Base-by-base conservation (phyloP, 2,113 vertebrate species). In the Menura novaehollandiae region DNA sequence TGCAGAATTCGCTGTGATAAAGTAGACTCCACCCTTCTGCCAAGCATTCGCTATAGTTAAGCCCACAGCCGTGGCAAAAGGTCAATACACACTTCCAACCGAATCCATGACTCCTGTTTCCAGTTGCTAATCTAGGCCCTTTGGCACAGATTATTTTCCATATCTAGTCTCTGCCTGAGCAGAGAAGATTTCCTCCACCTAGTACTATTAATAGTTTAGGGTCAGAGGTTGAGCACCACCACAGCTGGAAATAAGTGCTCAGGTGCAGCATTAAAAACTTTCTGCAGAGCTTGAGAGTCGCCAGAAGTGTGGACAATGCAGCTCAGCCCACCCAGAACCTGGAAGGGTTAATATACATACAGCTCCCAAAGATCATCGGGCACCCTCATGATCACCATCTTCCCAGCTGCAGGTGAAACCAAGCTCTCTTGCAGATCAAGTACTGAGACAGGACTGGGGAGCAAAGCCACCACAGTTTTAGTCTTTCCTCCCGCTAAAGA, bases 361-460 rank as follows among this genome's bases (percentile, higher is more conserved):
- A 87, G 47, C 27, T 62, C 64, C 37, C 28, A 6, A 47, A 64
- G 20, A 28, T 15, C 47, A 41, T 1, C 37, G 33, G 21, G 43
- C 26, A 66, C 47, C 47, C 77, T 32, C 23, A 15, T 0, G 0
- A 39, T 6, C 7, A 1, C 27, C 30, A 13, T 24, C 30, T 35
- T 46, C 46, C 52, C 33, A 60, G 26, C 4, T 18, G 6, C 0
- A 32, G 37, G 27, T 11, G 20, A 73, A 32, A 35, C 13, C 35
- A 15, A 18, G 18, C 17, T 44, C 32, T 12, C 39, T 14, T 10
- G 14, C 5, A 84, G 43, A 22, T 13, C 10, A 44, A 58, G 35
- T 1, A 22, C n/a, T 16, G 43, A 32, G 30, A 16, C 8, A 41
- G 16, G 15, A 28, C 3, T 14, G 20, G 0, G 0, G 17, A 15